Evolutionary conservation across 2,888 invertebrate species (phyloP).

Genomic region (Patella depressa): DNA sequence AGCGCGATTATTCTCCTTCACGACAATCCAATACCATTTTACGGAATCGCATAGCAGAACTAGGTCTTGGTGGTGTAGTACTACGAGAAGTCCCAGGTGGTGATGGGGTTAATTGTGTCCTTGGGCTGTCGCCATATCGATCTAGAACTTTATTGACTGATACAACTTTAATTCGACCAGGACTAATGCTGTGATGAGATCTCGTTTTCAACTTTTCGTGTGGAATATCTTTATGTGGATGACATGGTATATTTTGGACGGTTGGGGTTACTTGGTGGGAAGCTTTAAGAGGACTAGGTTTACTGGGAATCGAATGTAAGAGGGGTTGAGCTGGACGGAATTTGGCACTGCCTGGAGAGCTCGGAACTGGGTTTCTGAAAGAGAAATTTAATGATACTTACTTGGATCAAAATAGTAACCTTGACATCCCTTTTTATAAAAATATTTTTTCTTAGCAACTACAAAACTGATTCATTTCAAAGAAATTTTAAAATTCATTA

Average conservation of each 20-base stretch:
- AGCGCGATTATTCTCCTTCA: conserved; percentile 23
- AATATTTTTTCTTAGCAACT: no score
- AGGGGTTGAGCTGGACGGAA: not conserved
- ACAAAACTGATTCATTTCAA: no score
- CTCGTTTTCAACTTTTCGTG: not conserved
- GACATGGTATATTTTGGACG: not conserved
- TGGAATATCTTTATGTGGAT: not conserved
- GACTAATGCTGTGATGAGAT: not conserved
- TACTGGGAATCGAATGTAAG: not conserved
- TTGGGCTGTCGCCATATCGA: conserved; percentile 26
- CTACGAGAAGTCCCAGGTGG: conserved; percentile 39
- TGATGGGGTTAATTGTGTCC: conserved; percentile 33
- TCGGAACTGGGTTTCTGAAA: not conserved
- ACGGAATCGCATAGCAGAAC: conserved; percentile 57
- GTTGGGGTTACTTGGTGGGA: conserved; percentile 1
- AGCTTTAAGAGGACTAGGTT: conserved; percentile 14
- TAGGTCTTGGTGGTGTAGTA: conserved; percentile 40
- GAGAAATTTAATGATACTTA: not conserved
- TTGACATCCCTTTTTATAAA: no score
- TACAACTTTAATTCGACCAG: not conserved
- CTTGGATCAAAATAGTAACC: no score
- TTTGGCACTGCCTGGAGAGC: no score
- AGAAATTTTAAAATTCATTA: no score
- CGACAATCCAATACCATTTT: conserved; percentile 55
- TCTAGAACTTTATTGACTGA: not conserved